Conservation (phyloP, 2,113 vertebrate species). For the Leucosticte australis region DNA sequence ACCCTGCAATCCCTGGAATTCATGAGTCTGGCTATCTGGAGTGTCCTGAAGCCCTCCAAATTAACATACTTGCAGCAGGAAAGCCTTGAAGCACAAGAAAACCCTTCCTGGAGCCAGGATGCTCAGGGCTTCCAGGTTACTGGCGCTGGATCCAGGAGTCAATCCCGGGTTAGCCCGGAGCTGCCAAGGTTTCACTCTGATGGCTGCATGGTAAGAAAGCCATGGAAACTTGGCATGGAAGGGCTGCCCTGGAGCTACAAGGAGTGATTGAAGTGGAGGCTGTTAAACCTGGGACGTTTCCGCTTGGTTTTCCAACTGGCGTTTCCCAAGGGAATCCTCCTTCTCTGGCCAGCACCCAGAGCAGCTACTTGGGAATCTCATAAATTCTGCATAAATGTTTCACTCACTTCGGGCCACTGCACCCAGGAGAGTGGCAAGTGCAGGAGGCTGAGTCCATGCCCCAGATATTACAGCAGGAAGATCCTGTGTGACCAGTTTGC, state of each 20-base stretch:
- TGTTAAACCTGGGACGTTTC: slow-evolving; percentile 16
- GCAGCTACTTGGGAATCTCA: accelerated
- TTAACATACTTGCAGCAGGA: background rate
- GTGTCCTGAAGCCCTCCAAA: background rate
- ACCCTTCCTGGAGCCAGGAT: background rate
- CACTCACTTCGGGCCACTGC: background rate
- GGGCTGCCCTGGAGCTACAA: background rate
- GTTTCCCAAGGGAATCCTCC: background rate
- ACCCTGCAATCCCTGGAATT: background rate
- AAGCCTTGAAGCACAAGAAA: background rate
- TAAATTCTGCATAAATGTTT: background rate
- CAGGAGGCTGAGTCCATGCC: background rate
- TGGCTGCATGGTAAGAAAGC: background rate
- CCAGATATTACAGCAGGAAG: background rate
- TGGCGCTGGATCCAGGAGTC: background rate
- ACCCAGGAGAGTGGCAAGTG: background rate
- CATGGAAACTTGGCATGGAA: slow-evolving; percentile 11
- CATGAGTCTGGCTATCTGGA: background rate
- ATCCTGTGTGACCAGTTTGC: accelerated
- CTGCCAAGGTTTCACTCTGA: slow-evolving; percentile 28
- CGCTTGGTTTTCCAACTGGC: background rate
- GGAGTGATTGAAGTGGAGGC: background rate
- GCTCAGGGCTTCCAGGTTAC: background rate
- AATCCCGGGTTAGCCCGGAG: background rate
- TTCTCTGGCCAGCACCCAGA: background rate